phyloP scores from a whole-genome alignment of 2,113 vertebrate genomes.

The Sinocyclocheilus grahami region DNA sequence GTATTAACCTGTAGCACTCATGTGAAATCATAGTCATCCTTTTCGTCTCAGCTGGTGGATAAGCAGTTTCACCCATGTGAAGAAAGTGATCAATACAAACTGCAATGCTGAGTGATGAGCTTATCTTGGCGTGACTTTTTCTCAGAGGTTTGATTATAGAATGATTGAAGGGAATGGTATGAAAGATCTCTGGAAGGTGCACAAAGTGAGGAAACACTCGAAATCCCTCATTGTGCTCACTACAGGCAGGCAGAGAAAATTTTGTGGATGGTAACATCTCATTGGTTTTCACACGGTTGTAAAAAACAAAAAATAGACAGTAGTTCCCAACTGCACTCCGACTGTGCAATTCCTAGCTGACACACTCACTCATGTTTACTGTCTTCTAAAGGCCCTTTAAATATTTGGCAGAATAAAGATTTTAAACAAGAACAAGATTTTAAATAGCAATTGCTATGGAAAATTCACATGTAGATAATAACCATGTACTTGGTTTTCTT shows the following conservation, averaged over 20 bases:
- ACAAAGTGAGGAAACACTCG: conserved; percentile 25
- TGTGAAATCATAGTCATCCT: conserved; percentile 19
- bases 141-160: conserved; percentile 50
- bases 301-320: conserved; percentile 3
- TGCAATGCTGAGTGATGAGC: conserved; percentile 29
- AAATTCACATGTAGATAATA: background rate
- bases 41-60: conserved; percentile 3
- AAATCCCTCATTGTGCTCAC: conserved; percentile 19
- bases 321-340: conserved; percentile 3
- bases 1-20: conserved; percentile 47
- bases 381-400: background rate
- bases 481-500: background rate
- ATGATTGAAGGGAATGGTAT: conserved; percentile 44
- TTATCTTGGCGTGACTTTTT: conserved; percentile 48
- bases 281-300: conserved; percentile 25
- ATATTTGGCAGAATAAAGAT: background rate
- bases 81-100: conserved; percentile 35
- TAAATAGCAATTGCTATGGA: background rate
- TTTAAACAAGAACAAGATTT: background rate
- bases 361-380: background rate
- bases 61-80: conserved; percentile 19
- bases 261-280: conserved; percentile 5
- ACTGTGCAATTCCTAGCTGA: background rate
- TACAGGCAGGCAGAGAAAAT: conserved; percentile 13
- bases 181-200: conserved; percentile 37